Evolutionary conservation across 2,797 vertebrate species (phyloP).

Genomic region (Aplochiton taeniatus): DNA sequence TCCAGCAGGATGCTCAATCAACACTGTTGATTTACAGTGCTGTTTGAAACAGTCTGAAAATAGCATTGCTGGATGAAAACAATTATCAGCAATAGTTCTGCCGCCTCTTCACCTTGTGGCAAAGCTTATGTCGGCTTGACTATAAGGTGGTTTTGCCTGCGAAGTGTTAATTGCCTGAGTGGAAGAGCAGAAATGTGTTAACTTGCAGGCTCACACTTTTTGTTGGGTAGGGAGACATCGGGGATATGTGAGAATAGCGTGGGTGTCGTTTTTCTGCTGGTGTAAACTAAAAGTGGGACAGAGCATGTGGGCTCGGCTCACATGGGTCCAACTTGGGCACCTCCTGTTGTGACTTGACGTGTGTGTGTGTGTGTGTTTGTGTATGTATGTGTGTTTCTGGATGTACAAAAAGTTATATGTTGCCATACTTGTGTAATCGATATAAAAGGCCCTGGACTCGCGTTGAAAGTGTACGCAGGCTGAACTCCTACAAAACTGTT

Average conservation of each 20-base stretch:
- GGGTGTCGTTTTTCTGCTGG: constrained; percentile 37
- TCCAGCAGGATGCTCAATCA: too few relatives aligned
- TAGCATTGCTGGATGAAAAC: too few relatives aligned
- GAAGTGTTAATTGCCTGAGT: constrained; percentile 33
- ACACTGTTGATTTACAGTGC: too few relatives aligned
- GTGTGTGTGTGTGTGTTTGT: constrained; percentile 18
- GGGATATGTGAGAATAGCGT: constrained; percentile 41
- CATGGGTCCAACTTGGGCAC: constrained; percentile 45
- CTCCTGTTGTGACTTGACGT: constrained; percentile 50
- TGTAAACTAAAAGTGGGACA: constrained; percentile 57
- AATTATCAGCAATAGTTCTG: constrained; percentile 1
- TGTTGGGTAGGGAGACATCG: constrained; percentile 31
- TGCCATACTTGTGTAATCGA: constrained; percentile 2
- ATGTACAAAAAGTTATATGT: constrained; percentile 13
- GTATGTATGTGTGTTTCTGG: constrained; percentile 13
- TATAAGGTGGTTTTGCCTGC: constrained; percentile 11
- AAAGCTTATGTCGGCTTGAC: constrained; percentile 20
- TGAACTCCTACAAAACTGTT: constrained; percentile 3
- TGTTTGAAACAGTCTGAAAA: too few relatives aligned
- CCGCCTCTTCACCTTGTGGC: constrained; percentile 4
- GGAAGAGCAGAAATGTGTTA: constrained; percentile 6
- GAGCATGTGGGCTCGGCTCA: constrained; percentile 51
- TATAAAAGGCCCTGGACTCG: constrained; percentile 29
- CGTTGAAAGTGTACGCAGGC: constrained; percentile 20
- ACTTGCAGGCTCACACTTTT: constrained; percentile 26